phyloP scores from a whole-genome alignment of 2,888 invertebrate species.

The Heliconius hortense region DNA sequence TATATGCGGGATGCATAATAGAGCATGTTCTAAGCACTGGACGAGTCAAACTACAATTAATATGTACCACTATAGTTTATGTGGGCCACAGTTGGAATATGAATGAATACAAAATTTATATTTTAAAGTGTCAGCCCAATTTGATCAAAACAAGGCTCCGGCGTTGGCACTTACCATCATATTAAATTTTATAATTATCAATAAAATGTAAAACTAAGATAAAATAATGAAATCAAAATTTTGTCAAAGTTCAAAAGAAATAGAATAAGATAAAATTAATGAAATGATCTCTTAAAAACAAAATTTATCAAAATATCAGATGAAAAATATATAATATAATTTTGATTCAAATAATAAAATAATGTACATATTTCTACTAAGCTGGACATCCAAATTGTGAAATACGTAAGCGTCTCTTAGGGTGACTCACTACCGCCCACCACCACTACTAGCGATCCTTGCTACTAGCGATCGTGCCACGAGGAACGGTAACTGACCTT shows the following conservation, averaged over 20 bases:
- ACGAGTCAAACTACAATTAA: no score
- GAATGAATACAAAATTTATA: no score
- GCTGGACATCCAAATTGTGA: not conserved
- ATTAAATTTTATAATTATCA: no score
- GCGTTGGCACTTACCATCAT: no score
- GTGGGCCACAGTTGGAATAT: no score
- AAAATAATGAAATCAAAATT: not conserved
- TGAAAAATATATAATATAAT: no score
- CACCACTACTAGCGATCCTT: conserved; percentile 11
- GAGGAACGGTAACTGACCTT: conserved; percentile 34
- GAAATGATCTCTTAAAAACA: no score
- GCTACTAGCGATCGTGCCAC: conserved; percentile 16
- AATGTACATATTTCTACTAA: not conserved
- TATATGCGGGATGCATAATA: not conserved
- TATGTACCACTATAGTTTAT: no score
- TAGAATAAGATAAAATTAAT: not conserved
- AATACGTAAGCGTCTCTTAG: not conserved
- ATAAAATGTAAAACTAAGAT: not conserved
- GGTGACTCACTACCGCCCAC: conserved; percentile 30
- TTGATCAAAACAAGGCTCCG: no score
- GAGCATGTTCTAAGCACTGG: not conserved
- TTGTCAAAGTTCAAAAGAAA: not conserved
- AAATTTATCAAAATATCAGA: no score
- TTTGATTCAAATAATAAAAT: not conserved
- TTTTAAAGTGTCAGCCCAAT: no score